Evolutionary conservation across 2,113 vertebrate genomes (phyloP).

Genomic region (Vulpes vulpes): DNA sequence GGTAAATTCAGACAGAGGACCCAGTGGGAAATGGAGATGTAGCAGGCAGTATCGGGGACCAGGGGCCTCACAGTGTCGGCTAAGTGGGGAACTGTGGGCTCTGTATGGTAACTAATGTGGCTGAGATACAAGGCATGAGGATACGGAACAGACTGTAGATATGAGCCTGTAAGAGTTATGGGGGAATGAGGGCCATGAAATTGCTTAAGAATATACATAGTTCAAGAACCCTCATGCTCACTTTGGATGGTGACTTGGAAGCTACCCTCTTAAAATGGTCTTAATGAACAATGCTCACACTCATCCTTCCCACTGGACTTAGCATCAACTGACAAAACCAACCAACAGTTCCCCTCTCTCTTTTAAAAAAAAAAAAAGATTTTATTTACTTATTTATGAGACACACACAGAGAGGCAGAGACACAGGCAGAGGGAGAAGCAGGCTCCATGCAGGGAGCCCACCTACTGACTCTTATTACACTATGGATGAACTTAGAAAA

Average conservation of each 20-base stretch:
- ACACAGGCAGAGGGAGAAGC: background rate
- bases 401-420: background rate
- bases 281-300: background rate
- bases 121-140: background rate
- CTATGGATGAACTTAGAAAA: background rate
- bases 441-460: background rate
- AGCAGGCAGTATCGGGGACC: fast-evolving
- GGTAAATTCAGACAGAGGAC: background rate
- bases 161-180: fast-evolving
- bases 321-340: background rate
- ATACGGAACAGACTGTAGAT: background rate
- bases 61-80: no score
- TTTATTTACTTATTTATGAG: background rate
- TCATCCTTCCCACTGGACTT: background rate
- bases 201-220: background rate
- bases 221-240: background rate
- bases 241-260: background rate
- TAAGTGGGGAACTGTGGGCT: no score
- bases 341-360: background rate
- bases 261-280: background rate
- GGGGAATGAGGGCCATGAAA: background rate
- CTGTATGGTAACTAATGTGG: background rate
- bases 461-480: background rate
- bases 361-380: background rate
- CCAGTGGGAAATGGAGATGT: background rate